Evolutionary conservation across 2,888 invertebrate species (phyloP).

Genomic region (Brachycybe producta): DNA sequence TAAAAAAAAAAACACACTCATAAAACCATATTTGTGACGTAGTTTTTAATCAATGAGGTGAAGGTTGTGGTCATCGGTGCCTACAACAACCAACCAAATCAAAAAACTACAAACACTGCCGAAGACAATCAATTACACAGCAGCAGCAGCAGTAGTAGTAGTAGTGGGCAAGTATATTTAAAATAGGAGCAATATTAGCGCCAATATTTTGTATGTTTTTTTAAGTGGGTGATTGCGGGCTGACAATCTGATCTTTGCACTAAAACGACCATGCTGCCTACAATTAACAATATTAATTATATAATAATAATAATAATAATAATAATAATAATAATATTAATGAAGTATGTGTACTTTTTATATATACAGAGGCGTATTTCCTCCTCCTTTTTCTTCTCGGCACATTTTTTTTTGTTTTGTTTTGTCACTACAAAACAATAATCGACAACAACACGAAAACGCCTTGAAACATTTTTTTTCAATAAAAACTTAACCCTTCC

Average conservation of each 20-base stretch:
- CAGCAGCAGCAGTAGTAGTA: too few species aligned
- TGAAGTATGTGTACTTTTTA: constrained; percentile 6
- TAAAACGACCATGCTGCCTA: constrained; percentile 10
- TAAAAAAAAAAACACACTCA: neutral
- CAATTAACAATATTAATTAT: too few species aligned
- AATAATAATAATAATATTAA: constrained; percentile 1
- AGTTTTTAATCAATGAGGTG: constrained; percentile 12
- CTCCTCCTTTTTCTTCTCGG: too few species aligned
- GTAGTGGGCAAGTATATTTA: too few species aligned
- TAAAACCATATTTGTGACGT: neutral
- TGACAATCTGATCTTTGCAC: neutral
- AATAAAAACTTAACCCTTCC: too few species aligned
- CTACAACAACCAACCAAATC: constrained; percentile 11
- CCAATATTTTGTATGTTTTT: too few species aligned
- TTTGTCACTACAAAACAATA: too few species aligned
- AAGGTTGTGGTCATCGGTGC: constrained; percentile 12
- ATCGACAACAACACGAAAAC: too few species aligned
- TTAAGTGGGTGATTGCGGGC: neutral
- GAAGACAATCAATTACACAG: constrained; percentile 13
- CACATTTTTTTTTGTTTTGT: too few species aligned
- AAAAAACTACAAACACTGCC: constrained; percentile 14
- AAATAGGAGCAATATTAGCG: too few species aligned
- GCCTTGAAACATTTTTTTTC: too few species aligned
- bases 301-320: constrained; percentile 5
- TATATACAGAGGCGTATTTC: too few species aligned